Evolutionary conservation across 1,140 invertebrate genomes (phyloP), one percentile per base, ranked within the genome.

Genomic region (Ectropis grisescens): DNA sequence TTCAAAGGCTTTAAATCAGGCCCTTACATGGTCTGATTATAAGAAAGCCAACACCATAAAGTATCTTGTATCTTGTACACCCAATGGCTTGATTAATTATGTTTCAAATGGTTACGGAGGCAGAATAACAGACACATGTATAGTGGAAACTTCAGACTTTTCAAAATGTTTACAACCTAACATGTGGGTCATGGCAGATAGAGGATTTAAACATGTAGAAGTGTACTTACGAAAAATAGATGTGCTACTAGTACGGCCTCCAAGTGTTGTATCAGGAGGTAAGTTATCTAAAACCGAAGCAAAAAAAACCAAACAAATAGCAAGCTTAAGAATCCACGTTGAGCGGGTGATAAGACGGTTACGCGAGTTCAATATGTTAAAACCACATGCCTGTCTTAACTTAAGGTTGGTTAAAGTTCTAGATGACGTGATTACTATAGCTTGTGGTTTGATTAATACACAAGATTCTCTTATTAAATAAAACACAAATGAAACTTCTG

Each of bases 61-160:
- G 37, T 84, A 83, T 68, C 43, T 83, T 6, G 52, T 85, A 30
- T 71, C 64, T 13, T 64, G 43, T 28, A 83, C 74, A 27, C 74
- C 74, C 10, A 47, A 81, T 59, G 74, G 78, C 5, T 38, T 79
- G 2, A 49, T 82, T 6, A 75, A 62, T 52, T 82, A 50, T 53
- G 45, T 81, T 34, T 83, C 75, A 4, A n/a, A 15, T 39, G 71
- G 66, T 0, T 81, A 45, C 58, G 67, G 61, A 29, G 80, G 81
- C 5, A 54, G 69, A 57, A 37, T 37, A 2, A 52, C 38, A 24
- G 74, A 82, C 41, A 43, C 34, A 29, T 27, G 37, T 33, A 44
- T 81, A 2, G 47, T 78, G 0, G 59, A 82, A 54, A 26, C 55
- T 13, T 59, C 52, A 48, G 50, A 52, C 7, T 80, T 61, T 57